Evolutionary conservation across 2,888 invertebrate genomes (phyloP).

Genomic region (Caradrina clavipalpis): DNA sequence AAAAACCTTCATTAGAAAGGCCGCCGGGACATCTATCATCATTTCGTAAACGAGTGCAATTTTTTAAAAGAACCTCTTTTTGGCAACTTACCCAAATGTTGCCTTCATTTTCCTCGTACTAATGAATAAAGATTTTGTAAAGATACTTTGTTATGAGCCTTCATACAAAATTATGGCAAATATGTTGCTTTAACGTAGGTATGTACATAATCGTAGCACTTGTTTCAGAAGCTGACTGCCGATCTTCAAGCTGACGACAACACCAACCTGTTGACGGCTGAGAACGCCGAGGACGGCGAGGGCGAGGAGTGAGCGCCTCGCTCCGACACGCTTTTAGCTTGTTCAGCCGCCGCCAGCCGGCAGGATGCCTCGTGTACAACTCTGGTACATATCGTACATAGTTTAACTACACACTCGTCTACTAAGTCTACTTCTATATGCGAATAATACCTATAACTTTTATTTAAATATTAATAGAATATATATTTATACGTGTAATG

Average conservation of each 20-base stretch:
- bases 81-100: background rate
- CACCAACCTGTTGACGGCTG: constrained; percentile 87
- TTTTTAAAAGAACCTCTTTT: background rate
- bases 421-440: constrained; percentile 44
- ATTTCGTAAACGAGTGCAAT: constrained; percentile 14
- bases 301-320: constrained; percentile 74
- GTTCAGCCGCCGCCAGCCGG: constrained; percentile 67
- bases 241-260: constrained; percentile 88
- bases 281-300: constrained; percentile 86
- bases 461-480: constrained; percentile 54
- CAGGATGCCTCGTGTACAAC: constrained; percentile 78
- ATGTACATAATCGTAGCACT: constrained; percentile 48
- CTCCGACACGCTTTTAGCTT: constrained; percentile 74
- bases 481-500: constrained; percentile 61
- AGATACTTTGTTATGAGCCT: background rate
- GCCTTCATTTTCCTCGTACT: no score
- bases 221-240: constrained; percentile 84
- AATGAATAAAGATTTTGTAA: background rate
- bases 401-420: constrained; percentile 52
- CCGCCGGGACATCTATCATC: background rate
- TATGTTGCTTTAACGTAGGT: background rate
- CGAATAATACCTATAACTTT: constrained; percentile 41
- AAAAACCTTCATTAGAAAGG: constrained; percentile 38
- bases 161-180: background rate
- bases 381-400: constrained; percentile 68